Evolutionary conservation across 2,113 vertebrate species (phyloP).

Genomic region (Hippocampus guttulatus): DNA sequence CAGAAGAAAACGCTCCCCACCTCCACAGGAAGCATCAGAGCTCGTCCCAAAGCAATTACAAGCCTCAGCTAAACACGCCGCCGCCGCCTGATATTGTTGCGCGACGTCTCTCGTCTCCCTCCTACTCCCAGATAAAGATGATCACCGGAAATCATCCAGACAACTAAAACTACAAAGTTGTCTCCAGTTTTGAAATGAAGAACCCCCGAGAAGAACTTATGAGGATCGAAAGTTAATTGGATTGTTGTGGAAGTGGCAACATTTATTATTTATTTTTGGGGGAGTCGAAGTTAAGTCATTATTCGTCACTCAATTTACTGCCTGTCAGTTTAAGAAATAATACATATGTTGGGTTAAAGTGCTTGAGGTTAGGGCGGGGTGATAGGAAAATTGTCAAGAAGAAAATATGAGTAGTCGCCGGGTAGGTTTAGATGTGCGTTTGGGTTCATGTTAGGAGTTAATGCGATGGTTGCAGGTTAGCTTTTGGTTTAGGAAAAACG

Average conservation of each 20-base stretch:
- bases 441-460: no score
- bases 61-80: constrained; percentile 57
- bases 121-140: constrained; percentile 44
- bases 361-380: no score
- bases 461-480: no score
- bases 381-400: no score
- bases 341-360: no score
- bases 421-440: no score
- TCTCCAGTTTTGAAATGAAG: constrained; percentile 43
- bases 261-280: not conserved
- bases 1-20: constrained; percentile 49
- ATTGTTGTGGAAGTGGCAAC: not conserved
- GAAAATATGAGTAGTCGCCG: no score
- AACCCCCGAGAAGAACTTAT: constrained; percentile 16
- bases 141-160: constrained; percentile 34
- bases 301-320: no score
- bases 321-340: no score
- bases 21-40: constrained; percentile 49
- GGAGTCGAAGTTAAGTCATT: not conserved
- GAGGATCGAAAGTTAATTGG: constrained; percentile 21
- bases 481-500: no score
- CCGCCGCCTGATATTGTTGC: constrained; percentile 54
- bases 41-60: constrained; percentile 72
- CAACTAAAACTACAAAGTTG: constrained; percentile 48
- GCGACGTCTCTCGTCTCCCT: constrained; percentile 45